Conservation (phyloP, 2,113 vertebrate species). For the Catharus bicknelli region DNA sequence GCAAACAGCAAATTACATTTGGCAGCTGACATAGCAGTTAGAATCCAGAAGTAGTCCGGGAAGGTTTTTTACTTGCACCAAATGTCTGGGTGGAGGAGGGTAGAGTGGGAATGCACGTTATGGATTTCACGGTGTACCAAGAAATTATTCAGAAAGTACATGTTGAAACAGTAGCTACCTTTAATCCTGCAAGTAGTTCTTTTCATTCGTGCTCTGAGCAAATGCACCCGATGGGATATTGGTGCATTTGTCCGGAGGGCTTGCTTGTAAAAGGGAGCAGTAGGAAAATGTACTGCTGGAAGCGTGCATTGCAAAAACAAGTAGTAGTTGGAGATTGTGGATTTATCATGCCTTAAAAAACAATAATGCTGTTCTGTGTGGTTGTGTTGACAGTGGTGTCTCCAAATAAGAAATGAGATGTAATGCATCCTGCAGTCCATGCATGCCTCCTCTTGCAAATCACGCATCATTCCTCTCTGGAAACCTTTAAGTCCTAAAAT, state of each 20-base stretch:
- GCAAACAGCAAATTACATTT: slow-evolving; percentile 67
- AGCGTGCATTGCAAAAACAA: slow-evolving; percentile 49
- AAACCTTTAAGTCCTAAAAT: slow-evolving; percentile 77
- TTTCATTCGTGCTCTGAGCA: slow-evolving; percentile 56
- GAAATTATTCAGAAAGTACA: slow-evolving; percentile 45
- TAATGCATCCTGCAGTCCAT: slow-evolving; percentile 82
- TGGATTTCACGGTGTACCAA: slow-evolving; percentile 44
- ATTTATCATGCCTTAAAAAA: slow-evolving; percentile 61
- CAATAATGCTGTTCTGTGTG: slow-evolving; percentile 86
- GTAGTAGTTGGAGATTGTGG: slow-evolving; percentile 64
- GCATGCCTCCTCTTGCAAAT: slow-evolving; percentile 78
- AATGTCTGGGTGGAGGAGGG: slow-evolving; percentile 42
- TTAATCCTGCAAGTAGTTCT: slow-evolving; percentile 69
- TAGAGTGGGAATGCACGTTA: slow-evolving; percentile 33
- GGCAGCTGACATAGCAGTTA: slow-evolving; percentile 70
- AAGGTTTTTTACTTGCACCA: slow-evolving; percentile 62
- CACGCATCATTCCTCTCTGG: slow-evolving; percentile 70
- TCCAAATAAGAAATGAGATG: slow-evolving; percentile 82
- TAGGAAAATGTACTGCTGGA: slow-evolving; percentile 11
- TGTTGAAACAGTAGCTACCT: slow-evolving; percentile 54
- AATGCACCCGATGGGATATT: slow-evolving; percentile 28
- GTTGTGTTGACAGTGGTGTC: slow-evolving; percentile 87
- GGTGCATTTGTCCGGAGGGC: slow-evolving; percentile 46
- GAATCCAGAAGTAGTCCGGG: slow-evolving; percentile 63
- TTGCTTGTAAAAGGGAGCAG: slow-evolving; percentile 1